Percentiles rank a stretch among this genome's conserved stretches.
Conservation (phyloP, 2,888 invertebrate species). For the Caenorhabditis zanzibari region DNA sequence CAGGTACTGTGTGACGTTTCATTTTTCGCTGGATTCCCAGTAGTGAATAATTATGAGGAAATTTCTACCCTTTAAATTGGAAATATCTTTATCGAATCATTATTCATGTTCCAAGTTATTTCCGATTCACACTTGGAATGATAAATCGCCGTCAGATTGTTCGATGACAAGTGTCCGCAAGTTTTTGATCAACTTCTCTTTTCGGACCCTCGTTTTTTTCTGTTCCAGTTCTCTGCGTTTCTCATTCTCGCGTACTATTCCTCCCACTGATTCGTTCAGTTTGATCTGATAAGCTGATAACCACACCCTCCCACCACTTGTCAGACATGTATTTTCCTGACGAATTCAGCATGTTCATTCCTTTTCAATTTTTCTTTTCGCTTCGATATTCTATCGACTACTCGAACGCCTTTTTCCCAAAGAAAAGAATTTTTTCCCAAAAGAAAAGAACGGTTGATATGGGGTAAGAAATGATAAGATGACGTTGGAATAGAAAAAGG, state of each 20-base stretch:
- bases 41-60: too few species aligned
- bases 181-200: constrained; percentile 21
- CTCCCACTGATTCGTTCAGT: constrained; percentile 18
- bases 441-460: neutral
- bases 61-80: too few species aligned
- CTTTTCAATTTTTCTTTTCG: constrained; percentile 24
- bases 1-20: neutral
- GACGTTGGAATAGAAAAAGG: neutral
- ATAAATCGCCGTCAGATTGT: constrained; percentile 26
- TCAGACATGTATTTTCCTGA: constrained; percentile 15
- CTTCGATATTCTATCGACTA: constrained; percentile 8
- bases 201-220: constrained; percentile 31
- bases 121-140: constrained; percentile 15
- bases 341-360: constrained; percentile 9
- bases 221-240: constrained; percentile 26
- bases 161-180: constrained; percentile 23
- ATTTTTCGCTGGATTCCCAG: neutral
- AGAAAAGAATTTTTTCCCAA: neutral
- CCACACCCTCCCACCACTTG: constrained; percentile 25
- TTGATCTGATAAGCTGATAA: constrained; percentile 39
- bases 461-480: neutral
- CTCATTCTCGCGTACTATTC: constrained; percentile 12
- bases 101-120: neutral
- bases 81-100: too few species aligned
- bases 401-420: neutral